A percentile compares a stretch with the other conserved stretches of the same genome.
phyloP scores from a whole-genome alignment of 2,888 invertebrate species.

The Dolichomitus sp. region DNA sequence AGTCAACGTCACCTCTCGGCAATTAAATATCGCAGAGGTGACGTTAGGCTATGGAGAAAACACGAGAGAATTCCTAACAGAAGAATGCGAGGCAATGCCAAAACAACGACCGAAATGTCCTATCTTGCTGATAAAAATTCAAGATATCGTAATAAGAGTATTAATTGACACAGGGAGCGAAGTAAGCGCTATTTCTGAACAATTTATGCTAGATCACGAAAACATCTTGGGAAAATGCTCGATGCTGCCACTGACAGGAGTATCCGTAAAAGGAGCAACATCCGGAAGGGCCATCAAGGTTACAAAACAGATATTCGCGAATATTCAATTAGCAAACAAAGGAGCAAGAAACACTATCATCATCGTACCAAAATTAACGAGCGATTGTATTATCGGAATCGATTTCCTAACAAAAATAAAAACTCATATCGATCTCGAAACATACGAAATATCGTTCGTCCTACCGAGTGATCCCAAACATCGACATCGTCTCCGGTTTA shows the following conservation, averaged over 20 bases:
- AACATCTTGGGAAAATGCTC: not conserved
- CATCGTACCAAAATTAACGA: slow-evolving; percentile 6
- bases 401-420: slow-evolving; percentile 16
- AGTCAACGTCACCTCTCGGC: slow-evolving; percentile 20
- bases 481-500: not conserved
- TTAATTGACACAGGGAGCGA: slow-evolving; percentile 31
- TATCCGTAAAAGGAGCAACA: slow-evolving; percentile 9
- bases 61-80: not conserved
- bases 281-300: not conserved
- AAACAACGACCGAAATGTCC: not conserved
- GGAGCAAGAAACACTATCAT: not conserved
- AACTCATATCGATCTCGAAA: not conserved
- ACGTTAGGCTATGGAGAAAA: slow-evolving; percentile 32
- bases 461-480: not conserved
- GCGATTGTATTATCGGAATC: slow-evolving; percentile 3
- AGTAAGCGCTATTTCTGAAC: slow-evolving; percentile 2
- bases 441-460: not conserved
- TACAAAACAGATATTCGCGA: not conserved
- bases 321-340: not conserved
- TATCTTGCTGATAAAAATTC: not conserved
- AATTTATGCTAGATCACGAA: not conserved
- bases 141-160: not conserved
- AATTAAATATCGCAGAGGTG: slow-evolving; percentile 14
- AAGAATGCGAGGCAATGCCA: not conserved
- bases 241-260: not conserved